These are phyloP conservation scores for Elephas maximus DNA, from an alignment of 2,113 vertebrate species.

Conservation along the genomic window DNA sequence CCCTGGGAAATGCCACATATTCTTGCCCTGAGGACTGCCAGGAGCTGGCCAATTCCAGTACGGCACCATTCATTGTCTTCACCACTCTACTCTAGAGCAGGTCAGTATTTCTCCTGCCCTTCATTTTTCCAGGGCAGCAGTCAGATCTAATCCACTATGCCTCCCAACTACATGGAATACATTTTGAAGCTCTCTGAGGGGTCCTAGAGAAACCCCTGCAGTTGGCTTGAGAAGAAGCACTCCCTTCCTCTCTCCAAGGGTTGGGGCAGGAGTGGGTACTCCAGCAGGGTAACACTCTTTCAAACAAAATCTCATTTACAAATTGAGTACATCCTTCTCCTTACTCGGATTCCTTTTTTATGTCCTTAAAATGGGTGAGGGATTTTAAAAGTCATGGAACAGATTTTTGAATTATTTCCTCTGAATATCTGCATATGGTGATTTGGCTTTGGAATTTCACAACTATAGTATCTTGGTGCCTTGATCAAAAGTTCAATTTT, in stretches of 20 bases:
- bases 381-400: background rate
- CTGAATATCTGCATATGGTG: background rate
- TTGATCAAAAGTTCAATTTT: constrained; percentile 46
- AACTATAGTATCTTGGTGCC: background rate
- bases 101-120: background rate
- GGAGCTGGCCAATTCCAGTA: background rate
- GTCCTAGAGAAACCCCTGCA: background rate
- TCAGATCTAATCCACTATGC: background rate
- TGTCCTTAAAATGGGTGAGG: background rate
- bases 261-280: background rate
- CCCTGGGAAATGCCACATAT: background rate
- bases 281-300: background rate
- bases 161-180: background rate
- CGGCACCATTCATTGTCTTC: background rate
- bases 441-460: background rate
- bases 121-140: background rate
- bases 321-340: background rate
- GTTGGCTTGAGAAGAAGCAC: background rate
- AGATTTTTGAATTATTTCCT: background rate
- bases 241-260: background rate
- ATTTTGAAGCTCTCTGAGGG: background rate
- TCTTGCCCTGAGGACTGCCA: background rate
- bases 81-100: background rate
- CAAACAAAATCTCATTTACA: background rate
- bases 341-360: background rate